These are phyloP conservation scores for Drosophila littoralis DNA, from an alignment of 1,140 invertebrate genomes.

Conservation along the genomic window DNA sequence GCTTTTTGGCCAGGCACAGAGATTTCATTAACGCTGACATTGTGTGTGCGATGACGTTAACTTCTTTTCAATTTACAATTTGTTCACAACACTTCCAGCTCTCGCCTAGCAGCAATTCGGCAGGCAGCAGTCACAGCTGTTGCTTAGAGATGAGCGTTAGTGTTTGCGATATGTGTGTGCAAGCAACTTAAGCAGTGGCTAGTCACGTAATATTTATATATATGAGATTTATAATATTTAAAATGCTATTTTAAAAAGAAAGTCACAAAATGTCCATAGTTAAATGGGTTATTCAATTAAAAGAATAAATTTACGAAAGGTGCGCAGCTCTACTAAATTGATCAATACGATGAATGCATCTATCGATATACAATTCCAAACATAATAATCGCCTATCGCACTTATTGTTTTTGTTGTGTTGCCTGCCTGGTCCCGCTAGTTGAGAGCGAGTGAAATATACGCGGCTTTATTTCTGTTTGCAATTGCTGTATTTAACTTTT, in stretches of 20 bases:
- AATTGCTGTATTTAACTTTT: slow-evolving; percentile 30
- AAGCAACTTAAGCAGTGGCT: not conserved
- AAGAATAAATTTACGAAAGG: too few relatives aligned
- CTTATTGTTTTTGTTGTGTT: slow-evolving; percentile 46
- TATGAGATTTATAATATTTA: not conserved
- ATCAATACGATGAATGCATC: not conserved
- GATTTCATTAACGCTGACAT: slow-evolving; percentile 75
- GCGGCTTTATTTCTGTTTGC: slow-evolving; percentile 36
- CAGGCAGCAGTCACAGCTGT: slow-evolving; percentile 46
- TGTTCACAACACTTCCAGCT: slow-evolving; percentile 29
- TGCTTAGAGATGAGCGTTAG: slow-evolving; percentile 31
- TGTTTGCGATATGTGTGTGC: not conserved
- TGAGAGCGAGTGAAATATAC: slow-evolving; percentile 37
- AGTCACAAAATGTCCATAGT: not conserved
- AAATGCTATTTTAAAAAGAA: not conserved
- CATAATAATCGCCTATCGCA: slow-evolving; percentile 29
- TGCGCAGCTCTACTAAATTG: not conserved
- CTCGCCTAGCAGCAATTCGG: slow-evolving; percentile 38
- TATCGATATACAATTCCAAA: slow-evolving; percentile 29
- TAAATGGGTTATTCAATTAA: too few relatives aligned
- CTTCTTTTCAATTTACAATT: slow-evolving; percentile 36
- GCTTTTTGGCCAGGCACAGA: slow-evolving; percentile 58
- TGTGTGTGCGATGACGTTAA: slow-evolving; percentile 22
- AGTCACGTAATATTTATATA: not conserved
- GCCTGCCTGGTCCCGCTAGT: slow-evolving; percentile 13